Evolutionary conservation across 1,140 invertebrate genomes (phyloP).

Genomic region (Apis florea): DNA sequence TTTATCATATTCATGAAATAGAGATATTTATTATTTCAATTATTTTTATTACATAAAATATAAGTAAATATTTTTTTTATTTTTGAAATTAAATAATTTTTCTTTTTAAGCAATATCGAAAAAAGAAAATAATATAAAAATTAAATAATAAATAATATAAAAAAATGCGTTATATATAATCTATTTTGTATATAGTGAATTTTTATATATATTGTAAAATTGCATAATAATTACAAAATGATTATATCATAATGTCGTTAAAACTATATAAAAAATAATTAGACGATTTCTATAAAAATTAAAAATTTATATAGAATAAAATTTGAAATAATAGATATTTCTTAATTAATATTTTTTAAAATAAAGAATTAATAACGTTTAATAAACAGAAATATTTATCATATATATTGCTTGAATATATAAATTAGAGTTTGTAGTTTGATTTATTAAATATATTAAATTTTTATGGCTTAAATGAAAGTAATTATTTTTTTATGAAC

Average conservation of each 20-base stretch:
- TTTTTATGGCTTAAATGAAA: background rate
- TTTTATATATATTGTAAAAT: conserved; percentile 49
- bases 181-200: conserved; percentile 58
- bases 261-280: conserved; percentile 16
- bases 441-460: background rate
- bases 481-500: conserved; percentile 23
- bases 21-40: background rate
- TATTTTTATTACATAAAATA: conserved; percentile 7
- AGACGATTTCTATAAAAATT: conserved; percentile 34
- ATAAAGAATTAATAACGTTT: background rate
- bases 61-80: conserved; percentile 1
- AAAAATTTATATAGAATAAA: conserved; percentile 26
- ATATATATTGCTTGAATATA: background rate
- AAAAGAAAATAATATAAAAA: conserved; percentile 1
- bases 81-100: background rate
- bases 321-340: conserved; percentile 33
- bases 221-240: conserved; percentile 2
- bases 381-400: conserved; percentile 8
- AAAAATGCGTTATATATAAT: conserved; percentile 32
- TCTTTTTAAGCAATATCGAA: conserved; percentile 12
- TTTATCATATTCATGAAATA: background rate
- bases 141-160: conserved; percentile 4
- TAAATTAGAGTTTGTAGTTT: background rate
- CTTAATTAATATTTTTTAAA: conserved; percentile 38
- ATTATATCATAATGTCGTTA: conserved; percentile 1